These are phyloP conservation scores for Pachycephala philippinensis DNA, from an alignment of 2,113 vertebrate genomes.

Conservation along the genomic window DNA sequence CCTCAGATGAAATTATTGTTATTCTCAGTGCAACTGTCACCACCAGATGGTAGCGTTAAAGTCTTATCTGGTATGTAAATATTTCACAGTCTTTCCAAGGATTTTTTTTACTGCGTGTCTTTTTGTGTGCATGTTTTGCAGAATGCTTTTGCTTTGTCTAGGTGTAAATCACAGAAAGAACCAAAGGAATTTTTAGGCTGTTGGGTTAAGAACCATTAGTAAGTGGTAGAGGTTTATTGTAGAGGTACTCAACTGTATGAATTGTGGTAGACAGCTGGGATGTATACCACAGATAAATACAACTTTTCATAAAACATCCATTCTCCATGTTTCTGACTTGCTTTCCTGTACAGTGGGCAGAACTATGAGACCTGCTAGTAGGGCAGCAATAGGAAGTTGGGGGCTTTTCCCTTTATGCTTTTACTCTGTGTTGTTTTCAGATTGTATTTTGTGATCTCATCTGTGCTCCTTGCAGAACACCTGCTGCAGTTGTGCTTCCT, in stretches of 20 bases:
- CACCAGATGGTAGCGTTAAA: background rate
- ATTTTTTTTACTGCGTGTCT: background rate
- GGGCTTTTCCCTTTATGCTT: fast-evolving
- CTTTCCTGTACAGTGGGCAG: background rate
- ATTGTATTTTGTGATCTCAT: background rate
- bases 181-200: background rate
- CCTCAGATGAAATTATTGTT: background rate
- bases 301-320: background rate
- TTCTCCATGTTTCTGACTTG: background rate
- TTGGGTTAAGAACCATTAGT: background rate
- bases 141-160: background rate
- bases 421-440: background rate
- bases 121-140: background rate
- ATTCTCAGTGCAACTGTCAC: background rate
- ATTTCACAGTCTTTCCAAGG: background rate
- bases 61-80: background rate
- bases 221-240: background rate
- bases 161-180: background rate
- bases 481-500: background rate
- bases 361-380: background rate
- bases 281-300: background rate
- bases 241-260: background rate
- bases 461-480: background rate
- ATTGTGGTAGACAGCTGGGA: background rate
- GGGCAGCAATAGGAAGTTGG: background rate